Evolutionary conservation across 2,797 vertebrate genomes (phyloP).

Genomic region (Morelia viridis): DNA sequence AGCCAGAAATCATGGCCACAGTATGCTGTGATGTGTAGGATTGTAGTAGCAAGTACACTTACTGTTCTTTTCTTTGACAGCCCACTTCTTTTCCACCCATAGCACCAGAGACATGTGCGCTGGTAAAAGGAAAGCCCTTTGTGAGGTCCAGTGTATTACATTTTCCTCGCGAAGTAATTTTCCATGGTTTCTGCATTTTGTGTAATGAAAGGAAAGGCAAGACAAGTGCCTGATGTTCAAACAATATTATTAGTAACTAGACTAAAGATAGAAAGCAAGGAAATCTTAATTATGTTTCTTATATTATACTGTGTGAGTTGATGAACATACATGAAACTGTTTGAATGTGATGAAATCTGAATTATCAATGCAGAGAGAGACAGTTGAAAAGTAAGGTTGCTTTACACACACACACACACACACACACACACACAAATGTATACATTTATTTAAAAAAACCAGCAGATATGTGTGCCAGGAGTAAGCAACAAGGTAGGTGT

Average conservation of each 20-base stretch:
- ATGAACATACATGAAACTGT: neutral
- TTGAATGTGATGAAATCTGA: neutral
- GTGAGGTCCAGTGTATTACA: constrained; percentile 6
- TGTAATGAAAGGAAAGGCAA: constrained; percentile 5
- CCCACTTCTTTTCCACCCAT: constrained; percentile 29
- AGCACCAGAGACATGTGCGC: constrained; percentile 13
- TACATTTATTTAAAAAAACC: neutral
- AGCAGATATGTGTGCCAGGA: neutral
- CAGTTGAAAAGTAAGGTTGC: neutral
- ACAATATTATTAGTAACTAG: neutral
- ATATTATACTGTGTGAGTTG: neutral
- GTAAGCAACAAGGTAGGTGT: neutral
- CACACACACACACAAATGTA: neutral
- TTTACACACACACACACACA: neutral
- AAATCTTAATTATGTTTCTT: neutral
- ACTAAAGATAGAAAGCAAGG: neutral
- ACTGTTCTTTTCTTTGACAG: neutral
- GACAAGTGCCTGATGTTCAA: neutral
- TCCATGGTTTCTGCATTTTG: constrained; percentile 2
- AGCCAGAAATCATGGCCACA: neutral
- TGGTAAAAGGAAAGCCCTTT: constrained; percentile 23
- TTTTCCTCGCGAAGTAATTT: constrained; percentile 9
- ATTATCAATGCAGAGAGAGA: neutral
- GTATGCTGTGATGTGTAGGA: constrained; percentile 13
- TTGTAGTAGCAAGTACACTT: constrained; percentile 19